Evolutionary conservation across 2,113 vertebrate species (phyloP).

Genomic region (Proterorhinus semilunaris): DNA sequence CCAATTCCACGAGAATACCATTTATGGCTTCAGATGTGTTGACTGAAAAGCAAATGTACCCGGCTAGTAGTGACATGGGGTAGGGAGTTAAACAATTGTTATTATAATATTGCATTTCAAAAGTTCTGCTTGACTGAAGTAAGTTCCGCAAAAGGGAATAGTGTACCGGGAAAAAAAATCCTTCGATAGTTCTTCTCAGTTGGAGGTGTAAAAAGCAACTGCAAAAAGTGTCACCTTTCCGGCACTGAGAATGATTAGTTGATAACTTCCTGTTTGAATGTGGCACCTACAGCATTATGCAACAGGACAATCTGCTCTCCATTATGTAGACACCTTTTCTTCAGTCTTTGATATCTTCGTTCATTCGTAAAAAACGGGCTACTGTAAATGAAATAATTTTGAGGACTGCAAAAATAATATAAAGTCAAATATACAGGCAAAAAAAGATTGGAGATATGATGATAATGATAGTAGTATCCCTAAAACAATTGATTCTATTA

Average conservation of each 20-base stretch:
- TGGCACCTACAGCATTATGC: neutral
- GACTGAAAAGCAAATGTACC: too few relatives aligned
- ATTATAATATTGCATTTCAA: neutral
- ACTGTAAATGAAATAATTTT: too few relatives aligned
- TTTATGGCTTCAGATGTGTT: too few relatives aligned
- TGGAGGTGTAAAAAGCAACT: neutral
- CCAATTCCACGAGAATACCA: too few relatives aligned
- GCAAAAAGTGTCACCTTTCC: neutral
- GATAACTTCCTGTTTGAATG: constrained; percentile 3
- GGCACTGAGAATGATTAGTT: neutral
- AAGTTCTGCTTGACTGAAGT: neutral
- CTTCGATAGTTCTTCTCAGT: neutral
- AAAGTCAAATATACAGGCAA: too few relatives aligned
- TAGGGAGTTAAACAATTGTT: neutral
- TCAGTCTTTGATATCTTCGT: neutral
- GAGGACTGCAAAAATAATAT: neutral
- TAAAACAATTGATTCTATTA: too few relatives aligned
- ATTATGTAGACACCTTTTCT: neutral
- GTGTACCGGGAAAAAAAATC: neutral
- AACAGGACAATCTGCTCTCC: neutral
- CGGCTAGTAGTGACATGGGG: too few relatives aligned
- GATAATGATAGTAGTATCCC: too few relatives aligned
- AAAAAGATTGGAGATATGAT: too few relatives aligned
- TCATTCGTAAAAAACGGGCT: neutral
- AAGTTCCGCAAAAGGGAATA: neutral